A percentile compares a stretch with the other conserved stretches of the same genome.
phyloP scores from a whole-genome alignment of 2,888 invertebrate species.

The Pyralis farinalis region DNA sequence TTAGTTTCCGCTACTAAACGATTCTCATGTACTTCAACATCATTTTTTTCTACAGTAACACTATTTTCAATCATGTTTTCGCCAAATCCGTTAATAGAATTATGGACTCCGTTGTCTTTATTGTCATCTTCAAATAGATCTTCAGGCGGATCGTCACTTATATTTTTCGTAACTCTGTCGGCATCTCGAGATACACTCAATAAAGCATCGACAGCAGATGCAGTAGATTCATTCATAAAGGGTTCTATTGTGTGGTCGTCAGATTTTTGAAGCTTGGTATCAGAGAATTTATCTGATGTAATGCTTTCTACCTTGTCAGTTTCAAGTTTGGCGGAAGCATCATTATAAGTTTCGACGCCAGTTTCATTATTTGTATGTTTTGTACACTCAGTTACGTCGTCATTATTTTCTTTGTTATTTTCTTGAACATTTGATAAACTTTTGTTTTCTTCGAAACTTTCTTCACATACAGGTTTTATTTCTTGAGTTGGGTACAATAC shows the following conservation, averaged over 20 bases:
- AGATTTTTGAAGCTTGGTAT: slow-evolving; percentile 20
- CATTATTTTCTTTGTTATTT: slow-evolving; percentile 8
- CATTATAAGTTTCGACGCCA: not conserved
- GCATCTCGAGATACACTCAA: slow-evolving; percentile 67
- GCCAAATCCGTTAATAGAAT: slow-evolving; percentile 36
- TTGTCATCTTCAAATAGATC: slow-evolving; percentile 72
- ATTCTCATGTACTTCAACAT: slow-evolving; percentile 19
- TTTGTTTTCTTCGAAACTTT: slow-evolving; percentile 4
- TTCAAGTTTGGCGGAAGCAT: slow-evolving; percentile 1
- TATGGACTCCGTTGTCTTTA: slow-evolving; percentile 38
- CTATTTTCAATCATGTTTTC: slow-evolving; percentile 24
- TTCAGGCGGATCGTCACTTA: slow-evolving; percentile 67
- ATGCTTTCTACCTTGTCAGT: not conserved
- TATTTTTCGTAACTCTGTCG: slow-evolving; percentile 61
- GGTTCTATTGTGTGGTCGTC: slow-evolving; percentile 32
- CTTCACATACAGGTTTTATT: slow-evolving; percentile 38
- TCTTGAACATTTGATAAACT: slow-evolving; percentile 8
- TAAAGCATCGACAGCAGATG: slow-evolving; percentile 71
- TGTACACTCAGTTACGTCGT: not conserved
- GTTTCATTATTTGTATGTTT: not conserved
- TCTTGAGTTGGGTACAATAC: slow-evolving; percentile 55
- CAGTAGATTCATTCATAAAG: slow-evolving; percentile 64
- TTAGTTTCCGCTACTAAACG: slow-evolving; percentile 7
- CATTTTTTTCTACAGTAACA: slow-evolving; percentile 15
- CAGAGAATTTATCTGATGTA: slow-evolving; percentile 16